Base-by-base conservation (phyloP, 2,888 invertebrate genomes). In the Euzophera pinguis region DNA sequence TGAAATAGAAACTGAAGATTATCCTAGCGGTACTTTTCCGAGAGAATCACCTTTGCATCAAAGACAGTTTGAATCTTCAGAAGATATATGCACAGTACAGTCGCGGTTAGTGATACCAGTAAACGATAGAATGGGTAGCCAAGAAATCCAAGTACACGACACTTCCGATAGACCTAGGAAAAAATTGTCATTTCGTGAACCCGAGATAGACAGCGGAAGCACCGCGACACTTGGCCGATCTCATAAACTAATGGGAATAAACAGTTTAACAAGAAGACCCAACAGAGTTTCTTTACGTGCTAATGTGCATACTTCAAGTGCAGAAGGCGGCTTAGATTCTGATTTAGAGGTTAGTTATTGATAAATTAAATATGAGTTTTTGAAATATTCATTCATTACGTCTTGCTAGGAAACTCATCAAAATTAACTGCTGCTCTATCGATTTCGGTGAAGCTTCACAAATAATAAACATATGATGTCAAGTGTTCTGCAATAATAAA, bases 111-210 rank as follows among this genome's bases (percentile, higher is more conserved):
- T 84, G 57, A 76, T 89, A 61, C 89, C 90, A 4, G 75, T 80
- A 39, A 59, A 77, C 63, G 81, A 91, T 72, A 91, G 78, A 83
- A 83, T 69, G 64, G 68, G 64, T 51, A 67, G 63, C 54, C 77
- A 74, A 60, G 88, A 88, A 35, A 61, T 73, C 16, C 73, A 73
- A 43, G 61, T 65, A 51, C 80, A 71, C 43, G 90, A 90, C 47
- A 57, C 64, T 17, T 75, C 75, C 63, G 93, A 92, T 70, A 89
- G 94, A 64, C 96, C 96, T 0, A 91, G 96, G 52, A 97, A 97
- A 78, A 97, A 97, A 77, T 85, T 97, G 9, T 97, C 96, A 7
- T 97, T 97, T 81, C 93, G 96, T 56, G 96, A 97, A 69, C 97
- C 97, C 2, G 95, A 95, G 82, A 94, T 95, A 47, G 90, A 93